Conservation (phyloP, 2,888 invertebrate genomes). For the Perdita meconis region DNA sequence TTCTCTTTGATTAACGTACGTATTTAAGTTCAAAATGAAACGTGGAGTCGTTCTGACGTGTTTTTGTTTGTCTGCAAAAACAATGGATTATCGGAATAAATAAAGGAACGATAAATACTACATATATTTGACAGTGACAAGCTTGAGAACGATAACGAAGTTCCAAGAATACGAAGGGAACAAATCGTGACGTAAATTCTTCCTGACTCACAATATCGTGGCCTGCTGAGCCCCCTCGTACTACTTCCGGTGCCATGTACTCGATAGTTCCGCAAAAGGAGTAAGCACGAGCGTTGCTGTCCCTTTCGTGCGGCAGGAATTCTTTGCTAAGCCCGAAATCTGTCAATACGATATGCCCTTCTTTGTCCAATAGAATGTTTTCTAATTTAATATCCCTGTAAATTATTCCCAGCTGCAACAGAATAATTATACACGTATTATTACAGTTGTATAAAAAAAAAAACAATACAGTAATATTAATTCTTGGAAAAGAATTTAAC, state of each 20-base stretch:
- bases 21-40: too few species aligned
- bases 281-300: slow-evolving; percentile 93
- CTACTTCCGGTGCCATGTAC: slow-evolving; percentile 97
- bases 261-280: slow-evolving; percentile 99
- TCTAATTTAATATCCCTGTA: slow-evolving; percentile 99
- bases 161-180: slow-evolving; percentile 55
- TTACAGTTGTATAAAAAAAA: not conserved
- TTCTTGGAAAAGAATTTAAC: too few species aligned
- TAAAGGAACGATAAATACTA: slow-evolving; percentile 38
- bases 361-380: slow-evolving; percentile 96
- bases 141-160: slow-evolving; percentile 33
- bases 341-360: slow-evolving; percentile 97
- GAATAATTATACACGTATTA: slow-evolving; percentile 29
- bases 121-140: slow-evolving; percentile 29
- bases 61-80: not conserved
- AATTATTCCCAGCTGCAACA: slow-evolving; percentile 96
- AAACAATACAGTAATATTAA: too few species aligned
- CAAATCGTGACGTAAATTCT: slow-evolving; percentile 55
- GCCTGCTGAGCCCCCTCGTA: slow-evolving; percentile 93
- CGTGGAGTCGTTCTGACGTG: not conserved
- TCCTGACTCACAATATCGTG: slow-evolving; percentile 95
- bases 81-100: not conserved
- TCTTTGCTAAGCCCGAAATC: slow-evolving; percentile 99
- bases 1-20: too few species aligned
- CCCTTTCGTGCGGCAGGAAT: slow-evolving; percentile 89